Conservation (phyloP, 2,888 invertebrate genomes). For the Bellardia pandia region DNA sequence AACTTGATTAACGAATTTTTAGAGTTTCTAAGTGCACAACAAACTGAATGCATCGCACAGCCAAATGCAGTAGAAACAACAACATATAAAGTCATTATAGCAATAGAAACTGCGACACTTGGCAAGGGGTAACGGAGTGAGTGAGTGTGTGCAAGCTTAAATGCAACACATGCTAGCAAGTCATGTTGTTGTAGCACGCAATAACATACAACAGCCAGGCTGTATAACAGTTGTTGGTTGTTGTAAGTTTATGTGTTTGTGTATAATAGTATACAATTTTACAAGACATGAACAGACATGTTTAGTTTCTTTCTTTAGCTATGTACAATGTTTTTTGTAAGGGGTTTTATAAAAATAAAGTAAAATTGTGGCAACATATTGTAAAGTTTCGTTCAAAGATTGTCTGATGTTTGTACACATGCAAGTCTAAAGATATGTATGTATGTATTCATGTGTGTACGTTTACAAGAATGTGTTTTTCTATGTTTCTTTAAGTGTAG, state of each 20-base stretch:
- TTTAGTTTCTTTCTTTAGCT: conserved; percentile 10
- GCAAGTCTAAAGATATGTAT: neutral
- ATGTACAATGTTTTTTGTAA: neutral
- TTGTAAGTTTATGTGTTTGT: neutral
- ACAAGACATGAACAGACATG: conserved; percentile 46
- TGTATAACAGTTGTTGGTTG: neutral
- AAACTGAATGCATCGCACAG: conserved; percentile 28
- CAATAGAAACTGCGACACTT: conserved; percentile 40
- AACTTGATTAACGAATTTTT: conserved; percentile 67
- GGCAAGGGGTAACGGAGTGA: neutral
- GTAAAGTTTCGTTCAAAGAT: conserved; percentile 47
- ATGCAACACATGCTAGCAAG: conserved; percentile 65
- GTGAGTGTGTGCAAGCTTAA: neutral
- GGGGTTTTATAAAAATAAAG: neutral
- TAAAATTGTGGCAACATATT: conserved; percentile 62
- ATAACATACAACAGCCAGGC: conserved; percentile 42
- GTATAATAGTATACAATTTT: conserved; percentile 16
- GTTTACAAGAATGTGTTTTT: neutral
- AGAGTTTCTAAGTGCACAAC: conserved; percentile 27
- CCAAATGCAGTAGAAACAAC: neutral
- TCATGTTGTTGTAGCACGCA: conserved; percentile 66
- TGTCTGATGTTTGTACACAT: conserved; percentile 40
- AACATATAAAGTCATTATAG: conserved; percentile 6
- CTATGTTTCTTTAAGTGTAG: neutral
- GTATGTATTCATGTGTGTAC: neutral